Base-by-base conservation (phyloP, 2,113 vertebrate genomes). In the Oreotrochilus melanogaster region DNA sequence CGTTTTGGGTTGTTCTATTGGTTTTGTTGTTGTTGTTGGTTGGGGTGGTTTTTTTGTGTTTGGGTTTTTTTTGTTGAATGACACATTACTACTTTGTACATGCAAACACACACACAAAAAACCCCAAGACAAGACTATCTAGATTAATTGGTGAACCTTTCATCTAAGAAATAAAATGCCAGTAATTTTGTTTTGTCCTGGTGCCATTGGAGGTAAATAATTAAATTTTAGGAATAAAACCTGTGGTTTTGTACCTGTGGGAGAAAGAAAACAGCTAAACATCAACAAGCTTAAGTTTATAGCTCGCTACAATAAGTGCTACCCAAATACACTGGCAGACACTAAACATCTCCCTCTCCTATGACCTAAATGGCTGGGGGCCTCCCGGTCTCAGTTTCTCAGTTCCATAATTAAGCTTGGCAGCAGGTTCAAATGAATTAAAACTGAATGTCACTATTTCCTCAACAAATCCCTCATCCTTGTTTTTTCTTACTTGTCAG, bases 381-480 rank as follows among this genome's bases (percentile, higher is more conserved):
- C 92, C 89, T 92, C 93, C 69, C 1, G 1, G 43, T 89, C 93
- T 97, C 94, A 83, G 78, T 89, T 96, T 96, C 91, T 92, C 96
- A 89, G 62, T 96, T 95, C 87, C 86, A 94, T 96, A 97, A 98
- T 97, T 96, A 97, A 95, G 83, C 93, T 97, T 97, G 97, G 97
- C 97, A 97, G 96, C 86, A 96, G 95, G 96, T 98, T 97, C 97
- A 97, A 93, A 93, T 95, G 97, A 97, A 97, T 97, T 97, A 97
- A 97, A 98, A 97, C 91, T 85, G 91, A 98, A 98, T 94, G 96
- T 97, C 97, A 97, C 96, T 97, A 95, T 97, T 98, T 97, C 94
- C 95, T 96, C 95, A 96, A 96, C 94, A 97, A 93, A 97, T 94
- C 95, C 96, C 84, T 93, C 96, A 91, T 95, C 96, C 97, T 97